Conservation (phyloP, 2,888 invertebrate species). For the Sabatieria punctata region DNA sequence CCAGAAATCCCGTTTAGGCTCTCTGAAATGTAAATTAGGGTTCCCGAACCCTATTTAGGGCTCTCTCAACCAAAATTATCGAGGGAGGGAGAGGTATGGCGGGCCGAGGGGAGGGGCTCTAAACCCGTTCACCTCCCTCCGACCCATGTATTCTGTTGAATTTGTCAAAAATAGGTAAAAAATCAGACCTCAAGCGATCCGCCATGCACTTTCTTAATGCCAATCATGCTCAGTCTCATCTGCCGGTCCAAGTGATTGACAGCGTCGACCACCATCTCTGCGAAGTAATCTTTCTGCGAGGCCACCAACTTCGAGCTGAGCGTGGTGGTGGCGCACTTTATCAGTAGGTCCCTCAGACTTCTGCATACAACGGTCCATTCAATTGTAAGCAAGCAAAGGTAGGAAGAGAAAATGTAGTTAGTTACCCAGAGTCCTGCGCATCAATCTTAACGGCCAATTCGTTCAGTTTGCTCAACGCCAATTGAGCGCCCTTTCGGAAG, state of each 20-base stretch:
- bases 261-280: constrained; percentile 92
- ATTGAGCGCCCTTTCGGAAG: constrained; percentile 59
- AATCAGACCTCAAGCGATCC: constrained; percentile 42
- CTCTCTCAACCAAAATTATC: no score
- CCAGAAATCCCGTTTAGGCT: no score
- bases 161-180: no score
- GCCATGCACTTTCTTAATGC: constrained; percentile 76
- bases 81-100: no score
- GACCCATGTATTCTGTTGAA: no score
- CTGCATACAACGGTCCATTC: constrained; percentile 8
- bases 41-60: no score
- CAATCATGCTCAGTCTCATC: constrained; percentile 87
- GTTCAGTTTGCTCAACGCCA: constrained; percentile 63
- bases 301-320: constrained; percentile 92
- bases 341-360: constrained; percentile 36
- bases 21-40: no score
- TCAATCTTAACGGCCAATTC: constrained; percentile 51
- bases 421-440: constrained; percentile 20
- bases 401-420: neutral
- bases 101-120: no score
- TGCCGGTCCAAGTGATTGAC: constrained; percentile 68
- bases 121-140: no score
- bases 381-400: neutral
- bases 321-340: constrained; percentile 81
- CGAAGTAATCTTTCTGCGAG: constrained; percentile 83